Conservation (phyloP, 2,113 vertebrate genomes). For the Pagrus major region DNA sequence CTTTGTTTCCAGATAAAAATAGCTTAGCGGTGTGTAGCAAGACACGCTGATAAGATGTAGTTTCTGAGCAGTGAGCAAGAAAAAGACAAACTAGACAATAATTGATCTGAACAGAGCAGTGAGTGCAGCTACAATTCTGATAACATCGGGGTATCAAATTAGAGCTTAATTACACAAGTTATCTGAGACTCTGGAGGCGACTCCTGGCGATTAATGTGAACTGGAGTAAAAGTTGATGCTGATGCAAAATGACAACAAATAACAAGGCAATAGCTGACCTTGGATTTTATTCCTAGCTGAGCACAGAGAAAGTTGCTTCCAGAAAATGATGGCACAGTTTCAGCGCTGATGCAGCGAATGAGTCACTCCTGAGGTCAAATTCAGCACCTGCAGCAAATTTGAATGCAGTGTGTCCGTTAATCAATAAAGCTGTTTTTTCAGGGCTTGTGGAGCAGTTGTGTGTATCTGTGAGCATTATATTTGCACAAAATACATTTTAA, state of each 20-base stretch:
- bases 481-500: background rate
- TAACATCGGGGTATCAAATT: slow-evolving; percentile 27
- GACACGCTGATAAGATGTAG: slow-evolving; percentile 18
- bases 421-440: background rate
- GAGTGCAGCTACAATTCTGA: slow-evolving; percentile 23
- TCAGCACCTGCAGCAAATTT: slow-evolving; percentile 34
- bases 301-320: slow-evolving; percentile 3
- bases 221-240: background rate
- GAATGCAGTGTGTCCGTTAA: background rate
- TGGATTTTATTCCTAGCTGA: slow-evolving; percentile 37
- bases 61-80: slow-evolving; percentile 8
- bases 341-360: slow-evolving; percentile 28
- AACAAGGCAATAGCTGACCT: slow-evolving; percentile 29
- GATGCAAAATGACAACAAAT: slow-evolving; percentile 17
- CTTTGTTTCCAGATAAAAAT: slow-evolving; percentile 33
- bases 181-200: slow-evolving; percentile 14
- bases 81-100: slow-evolving; percentile 8
- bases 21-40: slow-evolving; percentile 8
- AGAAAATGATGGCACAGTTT: slow-evolving; percentile 24
- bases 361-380: slow-evolving; percentile 37
- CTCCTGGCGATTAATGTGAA: slow-evolving; percentile 14
- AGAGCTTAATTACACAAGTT: slow-evolving; percentile 17
- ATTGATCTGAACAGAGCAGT: background rate
- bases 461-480: background rate
- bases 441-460: background rate